Evolutionary conservation across 35 echinoderm and acorn worm species (phyloP), one percentile per base, ranked within the genome.

Genomic region (Apostichopus parvimensis): DNA sequence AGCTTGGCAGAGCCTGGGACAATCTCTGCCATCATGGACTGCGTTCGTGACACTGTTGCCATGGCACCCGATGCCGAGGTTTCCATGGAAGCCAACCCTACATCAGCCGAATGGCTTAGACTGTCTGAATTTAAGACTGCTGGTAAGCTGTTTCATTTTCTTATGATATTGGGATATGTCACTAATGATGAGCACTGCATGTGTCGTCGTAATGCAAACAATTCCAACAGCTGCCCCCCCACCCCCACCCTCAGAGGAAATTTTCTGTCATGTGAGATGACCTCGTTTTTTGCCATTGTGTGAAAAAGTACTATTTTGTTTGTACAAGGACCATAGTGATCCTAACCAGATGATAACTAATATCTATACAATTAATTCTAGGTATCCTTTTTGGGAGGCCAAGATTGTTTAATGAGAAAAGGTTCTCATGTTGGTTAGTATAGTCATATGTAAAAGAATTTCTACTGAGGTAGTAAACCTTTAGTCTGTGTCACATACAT

Each of bases 41-140:
- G 87, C 18, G 95, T 93, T 10, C 53, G 60, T 55, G 70, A 88
- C 20, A 1, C 90, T 5, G 87, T 76, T 61, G 77, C 34, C 56
- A n/a, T 95, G 80, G 13, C 79, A 34, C 6, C 17, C 0, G 88
- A 94, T 94, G 83, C 90, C 15, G 94, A 98, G 60, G 88, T 95
- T n/a, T 91, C 93, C 22, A 93, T 95, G 91, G 94, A 98, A 71
- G 94, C 94, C 28, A 98, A 98, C 84, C 96, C 96, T 56, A 98
- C 93, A 0, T 92, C 94, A 70, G 56, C 94, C 66, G 93, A 95
- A 34, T 23, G 77, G 66, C 9, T 55, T 20, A 98, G 89, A 54
- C 78, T 95, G 23, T 13, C 13, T 52, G 92, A 95, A 15, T 98
- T 98, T 87, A 98, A 98, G 79, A 21, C 23, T 59, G 94, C 94